phyloP scores from a whole-genome alignment of 1,140 invertebrate genomes.

The Pseudomyrmex pallidus region DNA sequence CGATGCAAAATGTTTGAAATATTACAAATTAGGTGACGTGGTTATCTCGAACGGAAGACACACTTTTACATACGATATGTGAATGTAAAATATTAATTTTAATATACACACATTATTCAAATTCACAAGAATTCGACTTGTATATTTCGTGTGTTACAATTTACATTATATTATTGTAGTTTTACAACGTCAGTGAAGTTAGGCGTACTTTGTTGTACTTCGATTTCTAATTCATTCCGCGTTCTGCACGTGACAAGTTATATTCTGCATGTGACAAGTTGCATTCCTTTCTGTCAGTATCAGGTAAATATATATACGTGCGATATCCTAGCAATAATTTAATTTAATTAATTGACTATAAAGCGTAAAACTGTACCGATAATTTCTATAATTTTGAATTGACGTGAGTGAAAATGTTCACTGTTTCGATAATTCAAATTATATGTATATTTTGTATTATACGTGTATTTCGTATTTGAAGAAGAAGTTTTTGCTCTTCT shows the following conservation, averaged over 20 bases:
- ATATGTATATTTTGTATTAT: not conserved
- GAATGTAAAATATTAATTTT: too few relatives aligned
- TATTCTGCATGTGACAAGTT: slow-evolving; percentile 38
- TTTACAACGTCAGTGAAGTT: not conserved
- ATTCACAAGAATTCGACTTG: not conserved
- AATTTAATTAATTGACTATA: slow-evolving; percentile 45
- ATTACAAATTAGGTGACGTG: too few relatives aligned
- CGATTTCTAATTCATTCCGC: slow-evolving; percentile 29
- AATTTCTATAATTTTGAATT: slow-evolving; percentile 22
- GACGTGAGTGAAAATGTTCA: not conserved
- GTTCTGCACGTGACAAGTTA: slow-evolving; percentile 38
- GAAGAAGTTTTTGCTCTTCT: too few relatives aligned
- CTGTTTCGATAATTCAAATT: slow-evolving; percentile 9
- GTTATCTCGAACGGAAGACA: too few relatives aligned
- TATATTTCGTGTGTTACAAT: too few relatives aligned
- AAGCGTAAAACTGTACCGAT: slow-evolving; percentile 36
- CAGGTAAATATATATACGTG: not conserved
- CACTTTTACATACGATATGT: too few relatives aligned
- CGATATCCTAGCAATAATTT: slow-evolving; percentile 46
- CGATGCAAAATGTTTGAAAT: too few relatives aligned
- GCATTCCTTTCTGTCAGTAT: slow-evolving; percentile 42
- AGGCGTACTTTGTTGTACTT: slow-evolving; percentile 14
- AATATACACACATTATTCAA: not conserved
- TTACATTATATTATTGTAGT: too few relatives aligned
- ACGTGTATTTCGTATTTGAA: too few relatives aligned